These are phyloP conservation scores for Saguinus imperator DNA, from an alignment of 2,113 vertebrate species.

Conservation along the genomic window DNA sequence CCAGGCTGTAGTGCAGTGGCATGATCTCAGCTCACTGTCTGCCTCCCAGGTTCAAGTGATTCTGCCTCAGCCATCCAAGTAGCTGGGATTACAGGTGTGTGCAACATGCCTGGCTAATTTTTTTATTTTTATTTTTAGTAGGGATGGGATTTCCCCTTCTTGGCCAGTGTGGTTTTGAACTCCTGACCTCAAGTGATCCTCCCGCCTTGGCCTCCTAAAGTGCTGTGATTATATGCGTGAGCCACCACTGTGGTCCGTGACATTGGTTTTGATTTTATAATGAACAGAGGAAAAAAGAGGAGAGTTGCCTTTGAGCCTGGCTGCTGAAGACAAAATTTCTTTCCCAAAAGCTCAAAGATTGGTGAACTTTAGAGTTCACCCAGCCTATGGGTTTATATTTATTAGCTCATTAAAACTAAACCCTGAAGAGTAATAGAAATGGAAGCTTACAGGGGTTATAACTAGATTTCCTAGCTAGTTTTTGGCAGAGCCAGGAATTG, in stretches of 20 bases:
- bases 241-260: background rate
- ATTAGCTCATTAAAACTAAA: background rate
- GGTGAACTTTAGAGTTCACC: background rate
- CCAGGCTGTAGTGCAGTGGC: no score
- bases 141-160: no score
- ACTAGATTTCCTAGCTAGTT: background rate
- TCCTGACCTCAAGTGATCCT: no score
- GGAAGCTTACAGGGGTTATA: background rate
- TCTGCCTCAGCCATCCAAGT: no score
- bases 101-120: no score
- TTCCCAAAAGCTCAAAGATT: background rate
- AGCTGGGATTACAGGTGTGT: no score
- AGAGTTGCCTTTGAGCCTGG: conserved; percentile 16
- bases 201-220: no score
- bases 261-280: conserved; percentile 37
- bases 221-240: no score
- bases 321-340: background rate
- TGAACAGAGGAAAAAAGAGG: conserved; percentile 6
- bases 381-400: background rate
- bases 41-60: no score
- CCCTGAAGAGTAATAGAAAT: background rate
- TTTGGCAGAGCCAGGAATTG: conserved; percentile 41
- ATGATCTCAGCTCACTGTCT: no score
- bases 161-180: no score
- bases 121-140: no score